Conservation (phyloP, 2,113 vertebrate genomes). For the Centropus unirufus region DNA sequence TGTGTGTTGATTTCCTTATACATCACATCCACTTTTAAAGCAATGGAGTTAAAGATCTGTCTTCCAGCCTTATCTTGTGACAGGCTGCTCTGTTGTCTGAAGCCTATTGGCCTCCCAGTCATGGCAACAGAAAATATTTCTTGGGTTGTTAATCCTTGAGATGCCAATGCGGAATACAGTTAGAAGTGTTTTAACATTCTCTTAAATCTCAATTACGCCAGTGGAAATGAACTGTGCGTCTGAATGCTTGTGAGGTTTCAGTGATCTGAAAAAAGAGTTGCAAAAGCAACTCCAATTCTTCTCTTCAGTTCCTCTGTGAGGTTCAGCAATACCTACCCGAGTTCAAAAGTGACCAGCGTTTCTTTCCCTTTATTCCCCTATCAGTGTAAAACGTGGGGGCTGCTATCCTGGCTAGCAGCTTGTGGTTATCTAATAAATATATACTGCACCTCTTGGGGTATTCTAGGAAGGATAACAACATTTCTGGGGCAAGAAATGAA, state of each 20-base stretch:
- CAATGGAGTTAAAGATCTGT: background rate
- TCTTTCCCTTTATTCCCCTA: background rate
- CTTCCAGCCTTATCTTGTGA: background rate
- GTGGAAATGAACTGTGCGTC: background rate
- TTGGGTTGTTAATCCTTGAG: background rate
- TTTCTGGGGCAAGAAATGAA: background rate
- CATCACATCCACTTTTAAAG: background rate
- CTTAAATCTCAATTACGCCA: background rate
- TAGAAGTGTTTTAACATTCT: background rate
- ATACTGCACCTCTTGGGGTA: background rate
- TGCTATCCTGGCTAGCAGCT: background rate
- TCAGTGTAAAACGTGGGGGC: background rate
- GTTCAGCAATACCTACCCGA: background rate
- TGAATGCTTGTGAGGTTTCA: background rate
- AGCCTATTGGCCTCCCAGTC: background rate
- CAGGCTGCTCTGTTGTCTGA: background rate
- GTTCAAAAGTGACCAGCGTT: background rate
- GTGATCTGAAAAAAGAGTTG: background rate
- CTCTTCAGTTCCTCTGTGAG: fast-evolving
- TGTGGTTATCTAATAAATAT: background rate
- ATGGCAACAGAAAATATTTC: background rate
- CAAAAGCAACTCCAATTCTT: background rate
- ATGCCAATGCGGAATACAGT: background rate
- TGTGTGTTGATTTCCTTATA: background rate
- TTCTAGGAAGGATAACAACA: background rate